Evolutionary conservation across 2,797 vertebrate species (phyloP), one percentile per base, ranked within the genome.

Genomic region (Hypotaenidia philippensis): DNA sequence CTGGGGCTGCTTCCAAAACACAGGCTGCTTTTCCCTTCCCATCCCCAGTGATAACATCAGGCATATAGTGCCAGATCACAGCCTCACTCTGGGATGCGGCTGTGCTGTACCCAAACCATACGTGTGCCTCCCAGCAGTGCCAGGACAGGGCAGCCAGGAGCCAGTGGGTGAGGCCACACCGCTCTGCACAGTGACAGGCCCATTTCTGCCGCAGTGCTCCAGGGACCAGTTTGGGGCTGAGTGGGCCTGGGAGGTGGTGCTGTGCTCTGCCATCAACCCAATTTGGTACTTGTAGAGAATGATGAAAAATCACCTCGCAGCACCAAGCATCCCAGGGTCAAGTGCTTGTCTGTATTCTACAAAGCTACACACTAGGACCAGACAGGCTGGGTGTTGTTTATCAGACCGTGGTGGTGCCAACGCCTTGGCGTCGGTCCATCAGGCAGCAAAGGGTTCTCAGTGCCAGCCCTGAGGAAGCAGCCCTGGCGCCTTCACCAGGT

Each of bases 131-230:
- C 25, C 17, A n/a, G 55, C 22, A 57, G 34, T 21, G 55, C 55
- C 1, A 0, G 83, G 31, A 38, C 66, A 44, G 40, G 47, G 40
- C 59, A 61, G 50, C 19, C 71, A 53, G 60, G 23, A 45, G 38
- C 0, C 77, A 47, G 84, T 69, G 89, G 78, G 64, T 27, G 69
- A 52, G 84, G 59, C 41, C 41, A 29, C 60, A 10, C 18, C 18
- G 2, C 41, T n/a, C 56, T 0, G 2, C 7, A 8, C 63, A 9
- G 10, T 11, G 11, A 12, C 1, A 47, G 52, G 41, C 69, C 75
- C 8, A 7, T 41, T 41, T 41, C 41, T 41, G 41, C 41, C 17
- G 9, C 23, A 5, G 53, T 14, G 13, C 34, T 52, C 21, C 55
- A 47, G 27, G 2, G 7, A 31, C 26, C 2, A 1, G 3, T 14